phyloP scores from a whole-genome alignment of 2,888 invertebrate species.

The Cacoxenus indagator region DNA sequence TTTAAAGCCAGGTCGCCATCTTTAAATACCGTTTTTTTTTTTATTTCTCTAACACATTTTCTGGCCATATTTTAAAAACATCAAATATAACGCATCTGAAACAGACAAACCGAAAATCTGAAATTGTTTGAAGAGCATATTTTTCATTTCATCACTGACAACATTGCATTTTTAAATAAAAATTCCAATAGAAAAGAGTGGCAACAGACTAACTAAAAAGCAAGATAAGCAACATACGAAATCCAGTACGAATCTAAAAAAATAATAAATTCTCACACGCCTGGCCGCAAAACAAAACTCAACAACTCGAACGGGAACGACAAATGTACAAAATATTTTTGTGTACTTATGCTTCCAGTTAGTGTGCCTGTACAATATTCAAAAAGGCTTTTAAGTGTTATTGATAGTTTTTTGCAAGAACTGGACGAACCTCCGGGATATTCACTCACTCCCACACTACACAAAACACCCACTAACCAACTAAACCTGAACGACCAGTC shows the following conservation, averaged over 20 bases:
- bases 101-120: not conserved
- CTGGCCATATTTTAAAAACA: not conserved
- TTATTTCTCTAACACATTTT: slow-evolving; percentile 2
- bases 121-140: slow-evolving; percentile 36
- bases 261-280: slow-evolving; percentile 11
- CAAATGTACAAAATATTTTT: not conserved
- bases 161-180: slow-evolving; percentile 59
- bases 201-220: not conserved
- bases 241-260: not conserved
- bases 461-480: not conserved
- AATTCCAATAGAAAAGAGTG: not conserved
- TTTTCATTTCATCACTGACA: slow-evolving; percentile 53
- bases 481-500: not conserved
- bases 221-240: not conserved
- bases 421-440: not conserved
- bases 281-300: too few species aligned
- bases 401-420: slow-evolving; percentile 49
- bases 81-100: not conserved
- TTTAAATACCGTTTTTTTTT: not conserved
- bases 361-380: slow-evolving; percentile 18
- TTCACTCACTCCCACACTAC: not conserved
- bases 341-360: not conserved
- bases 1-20: too few species aligned
- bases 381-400: slow-evolving; percentile 40
- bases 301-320: not conserved